Percentiles rank a stretch among this genome's conserved stretches.
These are phyloP conservation scores for Cataglyphis hispanica DNA, from an alignment of 1,140 invertebrate genomes.

Conservation along the genomic window DNA sequence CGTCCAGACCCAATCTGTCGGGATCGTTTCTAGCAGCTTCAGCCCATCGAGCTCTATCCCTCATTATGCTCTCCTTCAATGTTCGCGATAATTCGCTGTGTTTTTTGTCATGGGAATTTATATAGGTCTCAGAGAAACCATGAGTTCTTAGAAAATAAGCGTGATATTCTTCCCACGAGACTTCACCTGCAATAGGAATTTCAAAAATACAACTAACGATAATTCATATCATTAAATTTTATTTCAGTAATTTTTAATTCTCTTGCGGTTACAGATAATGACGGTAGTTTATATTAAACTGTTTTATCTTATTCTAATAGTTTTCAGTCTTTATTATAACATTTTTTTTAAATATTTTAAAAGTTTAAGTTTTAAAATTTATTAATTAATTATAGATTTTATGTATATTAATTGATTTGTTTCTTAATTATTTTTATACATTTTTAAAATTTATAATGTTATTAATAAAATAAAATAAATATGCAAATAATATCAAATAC, in stretches of 20 bases:
- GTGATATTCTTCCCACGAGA: slow-evolving; percentile 94
- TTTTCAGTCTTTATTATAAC: neutral
- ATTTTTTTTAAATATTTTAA: slow-evolving; percentile 1
- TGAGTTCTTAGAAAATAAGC: slow-evolving; percentile 90
- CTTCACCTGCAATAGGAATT: slow-evolving; percentile 86
- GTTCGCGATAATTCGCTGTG: slow-evolving; percentile 86
- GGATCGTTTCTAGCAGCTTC: slow-evolving; percentile 92
- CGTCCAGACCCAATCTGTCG: slow-evolving; percentile 91
- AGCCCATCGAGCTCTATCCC: slow-evolving; percentile 92
- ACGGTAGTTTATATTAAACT: neutral
- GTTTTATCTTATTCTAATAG: neutral
- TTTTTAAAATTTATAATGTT: too few species aligned
- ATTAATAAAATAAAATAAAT: too few species aligned
- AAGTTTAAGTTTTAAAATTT: neutral
- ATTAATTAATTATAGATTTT: neutral
- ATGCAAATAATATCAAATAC: too few species aligned
- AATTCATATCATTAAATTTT: neutral
- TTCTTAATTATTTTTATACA: neutral
- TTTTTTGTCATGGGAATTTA: slow-evolving; percentile 90
- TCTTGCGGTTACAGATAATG: neutral
- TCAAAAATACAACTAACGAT: neutral
- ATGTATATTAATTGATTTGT: neutral
- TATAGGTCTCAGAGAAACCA: slow-evolving; percentile 89
- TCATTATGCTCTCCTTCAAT: slow-evolving; percentile 88
- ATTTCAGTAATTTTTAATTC: neutral